Conservation (phyloP, 2,113 vertebrate species). For the Sinocyclocheilus anophthalmus region DNA sequence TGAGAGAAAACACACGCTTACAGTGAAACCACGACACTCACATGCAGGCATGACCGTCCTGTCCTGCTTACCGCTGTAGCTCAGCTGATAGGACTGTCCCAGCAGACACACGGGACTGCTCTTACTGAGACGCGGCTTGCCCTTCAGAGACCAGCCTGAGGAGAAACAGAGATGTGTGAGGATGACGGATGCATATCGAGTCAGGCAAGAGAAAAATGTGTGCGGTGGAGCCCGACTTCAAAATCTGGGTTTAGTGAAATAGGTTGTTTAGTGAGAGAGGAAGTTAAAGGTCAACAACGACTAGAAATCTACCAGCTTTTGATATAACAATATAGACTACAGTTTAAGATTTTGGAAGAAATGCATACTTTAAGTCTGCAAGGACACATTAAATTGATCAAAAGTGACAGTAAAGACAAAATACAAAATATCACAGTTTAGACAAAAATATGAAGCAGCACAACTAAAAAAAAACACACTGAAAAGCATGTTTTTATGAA, state of each 20-base stretch:
- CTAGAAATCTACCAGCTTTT: too few relatives aligned
- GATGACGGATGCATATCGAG: background rate
- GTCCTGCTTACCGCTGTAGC: conserved; percentile 72
- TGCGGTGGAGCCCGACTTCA: background rate
- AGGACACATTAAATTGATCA: too few relatives aligned
- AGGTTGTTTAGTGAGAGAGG: background rate
- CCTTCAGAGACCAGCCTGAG: conserved; percentile 83
- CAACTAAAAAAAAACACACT: too few relatives aligned
- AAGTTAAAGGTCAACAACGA: background rate
- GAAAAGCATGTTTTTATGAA: too few relatives aligned
- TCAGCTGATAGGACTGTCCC: conserved; percentile 78
- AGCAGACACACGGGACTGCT: conserved; percentile 71
- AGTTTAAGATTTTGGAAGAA: too few relatives aligned
- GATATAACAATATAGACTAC: too few relatives aligned
- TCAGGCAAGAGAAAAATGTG: background rate
- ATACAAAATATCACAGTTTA: too few relatives aligned
- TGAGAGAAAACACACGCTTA: conserved; percentile 55
- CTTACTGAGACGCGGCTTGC: conserved; percentile 72
- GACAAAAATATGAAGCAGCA: too few relatives aligned
- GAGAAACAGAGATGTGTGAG: background rate
- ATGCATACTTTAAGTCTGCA: too few relatives aligned
- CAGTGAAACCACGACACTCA: background rate
- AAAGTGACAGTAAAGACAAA: too few relatives aligned
- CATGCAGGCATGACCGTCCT: too few relatives aligned
- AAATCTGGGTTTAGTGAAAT: background rate